phyloP scores from a whole-genome alignment of 2,113 vertebrate genomes.

The Phycodurus eques region DNA sequence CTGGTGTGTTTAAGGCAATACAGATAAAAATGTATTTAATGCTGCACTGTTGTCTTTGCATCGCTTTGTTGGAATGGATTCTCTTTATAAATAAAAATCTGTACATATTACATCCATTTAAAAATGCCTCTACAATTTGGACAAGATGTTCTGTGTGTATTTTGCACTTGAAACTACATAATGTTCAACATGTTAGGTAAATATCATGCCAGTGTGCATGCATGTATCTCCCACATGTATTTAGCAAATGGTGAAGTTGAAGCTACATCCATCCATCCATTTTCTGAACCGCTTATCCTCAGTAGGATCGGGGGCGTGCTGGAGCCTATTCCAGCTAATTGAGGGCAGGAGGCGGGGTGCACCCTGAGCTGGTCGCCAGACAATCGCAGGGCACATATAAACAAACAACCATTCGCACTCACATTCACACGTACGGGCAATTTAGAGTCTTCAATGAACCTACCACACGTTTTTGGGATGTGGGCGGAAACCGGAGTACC shows the following conservation, averaged over 20 bases:
- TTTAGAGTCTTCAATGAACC: too few species aligned
- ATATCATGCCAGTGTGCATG: constrained; percentile 1
- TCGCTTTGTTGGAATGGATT: constrained; percentile 1
- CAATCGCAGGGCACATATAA: too few species aligned
- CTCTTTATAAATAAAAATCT: constrained; percentile 23
- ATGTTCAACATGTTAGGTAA: constrained; percentile 4
- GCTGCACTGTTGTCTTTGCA: neutral
- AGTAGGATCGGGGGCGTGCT: too few species aligned
- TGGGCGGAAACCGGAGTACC: too few species aligned
- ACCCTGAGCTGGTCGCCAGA: too few species aligned
- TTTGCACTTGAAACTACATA: neutral
- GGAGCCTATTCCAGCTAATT: too few species aligned
- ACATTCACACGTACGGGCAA: too few species aligned
- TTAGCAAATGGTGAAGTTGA: constrained; percentile 12
- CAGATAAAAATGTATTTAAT: constrained; percentile 7
- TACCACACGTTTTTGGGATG: too few species aligned
- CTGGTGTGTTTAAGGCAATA: constrained; percentile 1
- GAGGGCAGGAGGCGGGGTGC: too few species aligned
- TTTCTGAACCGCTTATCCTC: too few species aligned
- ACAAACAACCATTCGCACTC: too few species aligned
- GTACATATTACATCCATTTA: constrained; percentile 10
- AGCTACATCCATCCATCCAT: neutral
- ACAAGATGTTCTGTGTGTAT: neutral
- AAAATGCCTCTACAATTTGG: constrained; percentile 23
- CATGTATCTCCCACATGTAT: neutral